These are phyloP conservation scores for Steatornis caripensis DNA, from an alignment of 2,113 vertebrate genomes.

Conservation along the genomic window DNA sequence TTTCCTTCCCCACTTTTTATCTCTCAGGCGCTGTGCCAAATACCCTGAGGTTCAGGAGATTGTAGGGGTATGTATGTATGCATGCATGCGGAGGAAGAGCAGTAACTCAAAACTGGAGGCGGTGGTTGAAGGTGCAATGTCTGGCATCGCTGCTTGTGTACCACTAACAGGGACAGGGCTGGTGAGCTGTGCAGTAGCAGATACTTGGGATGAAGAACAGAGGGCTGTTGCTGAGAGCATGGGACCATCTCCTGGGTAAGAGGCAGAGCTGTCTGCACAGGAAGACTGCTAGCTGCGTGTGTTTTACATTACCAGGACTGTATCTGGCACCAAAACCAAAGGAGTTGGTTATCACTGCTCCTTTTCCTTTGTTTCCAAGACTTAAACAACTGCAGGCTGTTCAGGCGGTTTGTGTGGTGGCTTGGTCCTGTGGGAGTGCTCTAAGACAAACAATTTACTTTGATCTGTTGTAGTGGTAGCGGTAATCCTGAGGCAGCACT, in stretches of 20 bases:
- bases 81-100: background rate
- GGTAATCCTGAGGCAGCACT: slow-evolving; percentile 10
- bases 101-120: background rate
- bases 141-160: background rate
- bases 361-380: slow-evolving; percentile 31
- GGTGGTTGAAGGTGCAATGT: background rate
- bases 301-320: background rate
- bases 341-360: background rate
- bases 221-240: background rate
- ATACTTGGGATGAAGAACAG: background rate
- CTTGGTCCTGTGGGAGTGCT: slow-evolving; percentile 31
- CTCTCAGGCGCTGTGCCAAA: accelerated
- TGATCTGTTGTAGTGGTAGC: slow-evolving; percentile 25
- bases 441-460: slow-evolving; percentile 30
- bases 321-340: background rate
- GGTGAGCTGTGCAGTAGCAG: background rate
- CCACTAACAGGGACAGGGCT: background rate
- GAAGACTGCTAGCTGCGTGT: background rate
- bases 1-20: background rate
- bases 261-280: background rate
- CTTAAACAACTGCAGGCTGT: slow-evolving; percentile 14
- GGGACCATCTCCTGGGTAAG: background rate
- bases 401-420: background rate
- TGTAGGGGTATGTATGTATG: accelerated
- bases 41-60: background rate